Conservation (phyloP, 2,797 vertebrate genomes). For the Gymnoscopelus braueri region DNA sequence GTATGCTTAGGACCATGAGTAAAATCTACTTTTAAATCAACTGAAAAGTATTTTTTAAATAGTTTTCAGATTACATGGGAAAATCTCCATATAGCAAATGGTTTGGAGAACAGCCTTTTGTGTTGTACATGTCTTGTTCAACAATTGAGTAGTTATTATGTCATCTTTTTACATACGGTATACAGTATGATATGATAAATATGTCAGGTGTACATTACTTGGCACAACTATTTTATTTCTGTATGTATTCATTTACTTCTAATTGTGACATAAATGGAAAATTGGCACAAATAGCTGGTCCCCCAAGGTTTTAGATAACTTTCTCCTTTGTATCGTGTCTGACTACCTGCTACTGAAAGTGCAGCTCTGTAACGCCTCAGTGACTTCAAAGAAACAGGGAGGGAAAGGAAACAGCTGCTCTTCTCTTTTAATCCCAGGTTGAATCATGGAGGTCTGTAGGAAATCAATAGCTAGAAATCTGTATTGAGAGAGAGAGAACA, state of each 20-base stretch:
- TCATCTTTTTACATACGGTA: no score
- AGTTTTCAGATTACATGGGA: not conserved
- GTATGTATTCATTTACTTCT: no score
- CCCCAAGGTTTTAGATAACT: not conserved
- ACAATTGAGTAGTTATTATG: no score
- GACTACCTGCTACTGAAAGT: not conserved
- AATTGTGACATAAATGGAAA: no score
- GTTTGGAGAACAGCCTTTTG: not conserved
- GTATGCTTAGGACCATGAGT: not conserved
- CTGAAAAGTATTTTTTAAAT: not conserved
- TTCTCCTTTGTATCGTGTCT: not conserved
- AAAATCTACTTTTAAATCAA: not conserved
- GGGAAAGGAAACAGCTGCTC: conserved; percentile 33
- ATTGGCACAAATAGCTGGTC: no score
- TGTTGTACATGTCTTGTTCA: no score
- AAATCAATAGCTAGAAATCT: conserved; percentile 53
- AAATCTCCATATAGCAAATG: not conserved
- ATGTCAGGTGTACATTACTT: no score
- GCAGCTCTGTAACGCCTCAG: conserved; percentile 32
- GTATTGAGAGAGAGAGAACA: conserved; percentile 37
- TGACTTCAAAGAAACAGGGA: conserved; percentile 36
- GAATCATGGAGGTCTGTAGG: conserved; percentile 32
- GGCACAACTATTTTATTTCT: no score
- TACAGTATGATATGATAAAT: no score
- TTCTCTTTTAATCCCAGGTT: conserved; percentile 39